Evolutionary conservation across 2,113 vertebrate genomes (phyloP), one percentile per base, ranked within the genome.

Genomic region (Baryphthengus martii): DNA sequence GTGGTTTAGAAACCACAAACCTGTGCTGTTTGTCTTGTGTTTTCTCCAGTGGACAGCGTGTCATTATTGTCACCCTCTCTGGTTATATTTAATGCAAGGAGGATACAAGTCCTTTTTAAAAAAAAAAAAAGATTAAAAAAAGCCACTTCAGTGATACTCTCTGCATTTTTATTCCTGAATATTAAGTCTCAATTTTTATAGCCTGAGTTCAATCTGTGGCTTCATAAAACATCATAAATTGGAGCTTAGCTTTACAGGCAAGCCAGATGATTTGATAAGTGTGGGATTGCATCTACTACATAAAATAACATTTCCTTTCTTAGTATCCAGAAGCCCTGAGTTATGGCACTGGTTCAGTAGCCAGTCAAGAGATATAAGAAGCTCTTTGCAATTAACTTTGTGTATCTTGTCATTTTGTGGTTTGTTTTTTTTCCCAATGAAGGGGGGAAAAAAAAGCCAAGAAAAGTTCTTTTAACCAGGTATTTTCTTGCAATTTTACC

Each of bases 131-230:
- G 24, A 45, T n/a, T 37, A 50, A 35, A 75, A 77, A 45, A 67
- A 7, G 55, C 52, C 76, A 37, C 80, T 89, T 72, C 58, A 14
- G 80, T 90, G 61, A 40, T 45, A 19, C 35, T 85, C 70, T 53
- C 45, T 90, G 83, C 86, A 90, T 95, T 95, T 97, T 85, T 82
- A 94, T 95, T 94, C 80, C 89, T 89, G 96, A 96, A 93, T 96
- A 89, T 96, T 96, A 96, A 96, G 71, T 74, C 74, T 59, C 92
- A 80, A 82, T 95, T 97, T 96, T 96, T 96, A 97, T 90, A 85
- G 95, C 90, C 83, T 89, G 62, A 86, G 90, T 91, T 95, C 52
- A 53, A 56, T 93, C 93, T 91, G 82, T 56, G 79, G 88, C 94
- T 91, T 97, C 96, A 97, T 96, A 93, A 95, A 95, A 88, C 93